Percentiles rank a stretch among this genome's conserved stretches.
phyloP scores from a whole-genome alignment of 2,888 invertebrate genomes.

The Drosophila tripunctata region DNA sequence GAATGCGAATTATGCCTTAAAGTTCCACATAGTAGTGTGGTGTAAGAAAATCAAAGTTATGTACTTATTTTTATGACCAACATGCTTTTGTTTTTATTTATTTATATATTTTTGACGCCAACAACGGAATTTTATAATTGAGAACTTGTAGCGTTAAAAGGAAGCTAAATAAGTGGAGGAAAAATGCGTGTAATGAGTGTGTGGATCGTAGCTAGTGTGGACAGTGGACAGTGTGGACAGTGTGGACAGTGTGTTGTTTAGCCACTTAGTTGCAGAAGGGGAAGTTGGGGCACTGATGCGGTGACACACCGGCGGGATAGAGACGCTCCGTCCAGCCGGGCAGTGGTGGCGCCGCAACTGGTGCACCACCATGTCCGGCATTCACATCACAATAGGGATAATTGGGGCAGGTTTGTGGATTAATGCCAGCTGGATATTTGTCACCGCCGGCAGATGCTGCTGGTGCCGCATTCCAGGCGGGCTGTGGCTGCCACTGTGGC shows the following conservation, averaged over 20 bases:
- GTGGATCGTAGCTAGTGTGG: constrained; percentile 5
- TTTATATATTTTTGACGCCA: constrained; percentile 67
- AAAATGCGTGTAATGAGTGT: constrained; percentile 32
- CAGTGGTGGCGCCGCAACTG: constrained; percentile 83
- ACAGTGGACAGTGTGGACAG: constrained; percentile 22
- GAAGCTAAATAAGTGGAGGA: constrained; percentile 36
- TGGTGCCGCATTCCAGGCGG: constrained; percentile 80
- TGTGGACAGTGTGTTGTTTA: constrained; percentile 5
- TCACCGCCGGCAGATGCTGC: constrained; percentile 81
- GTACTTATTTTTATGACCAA: constrained; percentile 55
- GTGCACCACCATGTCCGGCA: constrained; percentile 77
- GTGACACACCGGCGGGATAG: constrained; percentile 85
- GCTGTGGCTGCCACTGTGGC: constrained; percentile 61
- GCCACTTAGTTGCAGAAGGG: constrained; percentile 83
- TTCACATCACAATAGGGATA: constrained; percentile 85
- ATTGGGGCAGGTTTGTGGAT: constrained; percentile 85
- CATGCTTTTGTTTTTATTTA: constrained; percentile 54
- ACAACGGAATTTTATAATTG: constrained; percentile 72
- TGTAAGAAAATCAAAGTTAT: background rate
- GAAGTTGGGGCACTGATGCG: constrained; percentile 85
- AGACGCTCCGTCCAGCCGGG: constrained; percentile 85
- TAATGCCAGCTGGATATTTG: constrained; percentile 85
- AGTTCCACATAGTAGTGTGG: background rate
- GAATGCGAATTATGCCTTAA: background rate
- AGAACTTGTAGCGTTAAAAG: constrained; percentile 61